phyloP scores from a whole-genome alignment of 2,888 invertebrate genomes.

The Drosophila picticornis region DNA sequence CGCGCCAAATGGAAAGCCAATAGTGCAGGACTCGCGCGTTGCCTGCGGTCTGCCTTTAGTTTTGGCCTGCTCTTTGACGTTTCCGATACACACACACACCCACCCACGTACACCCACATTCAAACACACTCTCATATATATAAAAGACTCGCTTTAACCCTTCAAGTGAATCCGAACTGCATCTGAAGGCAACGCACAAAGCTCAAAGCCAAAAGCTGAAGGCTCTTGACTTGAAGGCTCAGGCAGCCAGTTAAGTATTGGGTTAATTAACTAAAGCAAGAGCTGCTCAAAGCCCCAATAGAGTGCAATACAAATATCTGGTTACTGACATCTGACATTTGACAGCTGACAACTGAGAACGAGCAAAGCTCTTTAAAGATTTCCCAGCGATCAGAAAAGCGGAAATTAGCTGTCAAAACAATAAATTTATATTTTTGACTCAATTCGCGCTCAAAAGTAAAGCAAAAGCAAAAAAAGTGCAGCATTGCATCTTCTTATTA shows the following conservation, averaged over 20 bases:
- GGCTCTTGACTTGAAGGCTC: constrained; percentile 19
- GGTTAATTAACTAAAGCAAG: constrained; percentile 10
- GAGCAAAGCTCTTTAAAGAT: background rate
- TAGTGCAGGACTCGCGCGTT: constrained; percentile 7
- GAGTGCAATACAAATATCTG: background rate
- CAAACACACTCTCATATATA: constrained; percentile 3
- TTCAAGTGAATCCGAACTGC: constrained; percentile 17
- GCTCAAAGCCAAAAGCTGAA: constrained; percentile 17
- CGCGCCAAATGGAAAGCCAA: constrained; percentile 16
- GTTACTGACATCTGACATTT: background rate
- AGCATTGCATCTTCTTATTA: background rate
- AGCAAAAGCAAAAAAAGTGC: background rate
- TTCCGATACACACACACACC: constrained; percentile 12
- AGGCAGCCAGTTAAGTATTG: constrained; percentile 13
- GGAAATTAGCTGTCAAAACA: background rate
- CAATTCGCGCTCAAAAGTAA: background rate
- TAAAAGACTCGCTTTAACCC: constrained; percentile 41
- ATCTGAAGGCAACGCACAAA: constrained; percentile 7
- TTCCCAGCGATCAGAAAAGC: background rate
- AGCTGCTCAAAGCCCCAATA: background rate
- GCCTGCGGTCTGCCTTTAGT: constrained; percentile 56
- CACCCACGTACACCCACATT: constrained; percentile 4
- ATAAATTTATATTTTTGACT: background rate
- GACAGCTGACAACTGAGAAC: background rate
- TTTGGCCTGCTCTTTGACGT: constrained; percentile 39